Conservation (phyloP, 1,140 invertebrate species). For the Diorhabda elongata region DNA sequence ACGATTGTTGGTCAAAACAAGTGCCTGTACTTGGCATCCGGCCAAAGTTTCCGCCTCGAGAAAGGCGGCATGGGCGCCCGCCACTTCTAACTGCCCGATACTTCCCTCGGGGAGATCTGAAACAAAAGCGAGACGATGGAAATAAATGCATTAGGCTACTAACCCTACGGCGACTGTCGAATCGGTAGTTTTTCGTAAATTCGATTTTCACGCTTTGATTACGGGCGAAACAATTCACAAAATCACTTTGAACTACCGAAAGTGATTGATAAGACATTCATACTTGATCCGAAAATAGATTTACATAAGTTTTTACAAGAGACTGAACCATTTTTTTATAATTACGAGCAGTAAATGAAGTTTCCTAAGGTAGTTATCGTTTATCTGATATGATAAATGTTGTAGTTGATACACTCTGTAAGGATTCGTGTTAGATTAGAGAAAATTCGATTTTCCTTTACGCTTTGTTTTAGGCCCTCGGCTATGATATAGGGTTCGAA, state of each 20-base stretch:
- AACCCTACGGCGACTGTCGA: not conserved
- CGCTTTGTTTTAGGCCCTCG: not conserved
- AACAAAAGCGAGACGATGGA: conserved; percentile 28
- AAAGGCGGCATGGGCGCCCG: conserved; percentile 38
- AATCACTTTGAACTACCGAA: too few relatives aligned
- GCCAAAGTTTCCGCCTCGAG: conserved; percentile 42
- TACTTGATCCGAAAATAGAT: too few relatives aligned
- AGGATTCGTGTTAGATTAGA: not conserved
- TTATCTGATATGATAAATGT: too few relatives aligned
- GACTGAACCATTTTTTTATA: too few relatives aligned
- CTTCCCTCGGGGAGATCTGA: conserved; percentile 43
- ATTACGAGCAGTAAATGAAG: too few relatives aligned
- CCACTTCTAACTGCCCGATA: conserved; percentile 43
- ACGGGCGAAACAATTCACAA: not conserved
- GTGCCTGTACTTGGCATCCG: conserved; percentile 43
- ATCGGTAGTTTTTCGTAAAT: not conserved
- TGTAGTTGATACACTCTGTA: not conserved
- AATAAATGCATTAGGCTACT: conserved; percentile 10
- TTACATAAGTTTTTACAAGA: too few relatives aligned
- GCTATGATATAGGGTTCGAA: not conserved
- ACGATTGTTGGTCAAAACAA: conserved; percentile 43
- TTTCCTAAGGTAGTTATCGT: too few relatives aligned
- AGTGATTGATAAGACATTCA: too few relatives aligned
- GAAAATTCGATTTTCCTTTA: conserved; percentile 1
- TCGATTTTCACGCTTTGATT: not conserved